Evolutionary conservation across 2,888 invertebrate genomes (phyloP), one percentile per base, ranked within the genome.

Genomic region (Catocala sponsa): DNA sequence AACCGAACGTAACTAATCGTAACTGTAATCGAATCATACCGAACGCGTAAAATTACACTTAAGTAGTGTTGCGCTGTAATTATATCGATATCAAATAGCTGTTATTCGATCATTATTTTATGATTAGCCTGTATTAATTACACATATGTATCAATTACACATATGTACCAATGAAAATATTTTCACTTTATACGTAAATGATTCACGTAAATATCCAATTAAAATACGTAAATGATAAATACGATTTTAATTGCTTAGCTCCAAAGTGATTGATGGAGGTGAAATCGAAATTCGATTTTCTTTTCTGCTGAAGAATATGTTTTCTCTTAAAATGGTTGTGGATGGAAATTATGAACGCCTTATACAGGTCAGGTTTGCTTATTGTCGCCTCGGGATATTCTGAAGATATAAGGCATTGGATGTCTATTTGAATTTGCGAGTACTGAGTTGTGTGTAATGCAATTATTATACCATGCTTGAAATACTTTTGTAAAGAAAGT

Each of bases 211-310:
- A 62, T 66, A 49, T 51, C 71, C 74, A 80, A 84, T 85, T 84
- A 84, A 82, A 83, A 80, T 82, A 76, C 74, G 65, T 72, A 70
- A 68, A 70, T 74, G 72, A 74, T 72, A 62, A 77, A 71, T 72
- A 71, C 65, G 49, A 63, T 53, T 72, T 63, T 80, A 81, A 83
- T 83, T 65, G 64, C 69, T 67, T 72, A 55, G 54, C 71, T 65
- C 25, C 63, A 63, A 55, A 74, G 72, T 74, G 81, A 76, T 76
- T 76, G 62, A 74, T 82, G 67, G 72, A 81, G 85, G 83, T 80
- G 80, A 84, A 82, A 83, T 79, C 75, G 53, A 54, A 62, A 57
- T 68, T 54, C 63, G 42, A 49, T 65, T 55, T 65, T 57, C 43
- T 59, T 59, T 62, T 59, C 25, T 65, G 10, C n/a, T n/a, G 0